Evolutionary conservation across 2,113 vertebrate species (phyloP), one percentile per base, ranked within the genome.

Genomic region (Chaetodon trifascialis): DNA sequence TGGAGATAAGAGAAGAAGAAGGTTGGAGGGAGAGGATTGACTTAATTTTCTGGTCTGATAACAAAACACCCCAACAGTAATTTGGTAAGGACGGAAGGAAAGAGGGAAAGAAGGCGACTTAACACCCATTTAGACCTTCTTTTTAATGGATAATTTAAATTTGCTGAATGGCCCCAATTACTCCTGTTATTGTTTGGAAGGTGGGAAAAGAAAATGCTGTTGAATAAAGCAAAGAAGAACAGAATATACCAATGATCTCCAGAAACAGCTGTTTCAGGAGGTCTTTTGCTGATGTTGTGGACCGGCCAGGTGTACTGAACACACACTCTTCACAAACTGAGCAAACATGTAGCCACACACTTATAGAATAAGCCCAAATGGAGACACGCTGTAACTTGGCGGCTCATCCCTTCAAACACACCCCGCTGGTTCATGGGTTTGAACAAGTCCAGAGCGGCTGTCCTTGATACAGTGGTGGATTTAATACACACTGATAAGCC

Each of bases 401-500:
- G 9, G 82, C 64, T 90, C 67, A 80, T 72, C 60, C 58, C 34
- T 76, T 76, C 30, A 73, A 67, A 74, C 70, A 65, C 80, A 62
- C 73, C n/a, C 67, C 60, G 56, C 75, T 59, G 72, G 54, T 75
- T 71, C 19, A 25, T 59, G 73, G 73, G 67, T 52, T 81, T 80
- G 63, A 83, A 73, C 62, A 65, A 76, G 85, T 88, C 67, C 75
- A 68, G 66, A 76, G 76, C 19, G 8, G 46, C 79, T 79, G 55
- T 69, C 73, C 49, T 47, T 77, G 82, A 88, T 84, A 76, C 42
- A 51, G 40, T 59, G 52, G 11, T 52, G 79, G 74, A 72, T 80
- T 86, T 83, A 76, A 83, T 58, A 54, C 81, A 76, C 51, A 23
- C 54, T 82, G 85, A 89, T 91, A 82, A 89, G 66, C 30, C 56